Evolutionary conservation across 2,888 invertebrate species (phyloP).

Genomic region (Antheraea yamamai): DNA sequence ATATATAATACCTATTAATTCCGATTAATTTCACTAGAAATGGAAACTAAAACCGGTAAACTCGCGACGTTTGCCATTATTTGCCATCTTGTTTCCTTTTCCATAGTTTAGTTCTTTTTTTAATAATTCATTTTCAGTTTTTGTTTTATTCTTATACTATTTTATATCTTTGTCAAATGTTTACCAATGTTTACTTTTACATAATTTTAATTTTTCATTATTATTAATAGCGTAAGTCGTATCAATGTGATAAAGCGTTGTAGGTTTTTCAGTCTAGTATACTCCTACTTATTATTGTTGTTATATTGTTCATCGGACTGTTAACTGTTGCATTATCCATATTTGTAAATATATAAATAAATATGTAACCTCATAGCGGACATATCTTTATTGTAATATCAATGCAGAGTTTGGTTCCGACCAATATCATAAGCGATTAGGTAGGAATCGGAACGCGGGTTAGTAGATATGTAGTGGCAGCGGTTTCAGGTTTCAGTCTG

Average conservation of each 20-base stretch:
- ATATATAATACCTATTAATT: background rate
- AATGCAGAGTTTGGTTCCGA: slow-evolving; percentile 27
- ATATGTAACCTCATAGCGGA: background rate
- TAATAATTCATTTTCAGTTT: no score
- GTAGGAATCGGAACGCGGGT: slow-evolving; percentile 39
- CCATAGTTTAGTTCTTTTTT: no score
- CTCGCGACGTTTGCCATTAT: background rate
- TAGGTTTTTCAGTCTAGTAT: no score
- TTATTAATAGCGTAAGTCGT: no score
- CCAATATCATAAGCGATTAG: slow-evolving; percentile 40
- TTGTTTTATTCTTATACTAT: no score
- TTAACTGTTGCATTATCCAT: background rate
- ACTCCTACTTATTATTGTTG: no score
- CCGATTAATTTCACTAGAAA: background rate
- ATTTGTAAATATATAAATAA: background rate
- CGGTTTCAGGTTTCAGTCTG: slow-evolving; percentile 65
- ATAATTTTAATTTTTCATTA: no score
- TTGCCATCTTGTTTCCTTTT: no score
- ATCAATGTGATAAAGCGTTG: no score
- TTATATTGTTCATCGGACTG: background rate
- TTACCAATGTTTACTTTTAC: no score
- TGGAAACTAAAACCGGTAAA: background rate
- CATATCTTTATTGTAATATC: slow-evolving; percentile 6
- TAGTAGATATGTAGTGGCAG: slow-evolving; percentile 47
- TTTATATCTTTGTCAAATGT: no score